Conservation (phyloP, 2,113 vertebrate genomes). For the Myiopsitta monachus region DNA sequence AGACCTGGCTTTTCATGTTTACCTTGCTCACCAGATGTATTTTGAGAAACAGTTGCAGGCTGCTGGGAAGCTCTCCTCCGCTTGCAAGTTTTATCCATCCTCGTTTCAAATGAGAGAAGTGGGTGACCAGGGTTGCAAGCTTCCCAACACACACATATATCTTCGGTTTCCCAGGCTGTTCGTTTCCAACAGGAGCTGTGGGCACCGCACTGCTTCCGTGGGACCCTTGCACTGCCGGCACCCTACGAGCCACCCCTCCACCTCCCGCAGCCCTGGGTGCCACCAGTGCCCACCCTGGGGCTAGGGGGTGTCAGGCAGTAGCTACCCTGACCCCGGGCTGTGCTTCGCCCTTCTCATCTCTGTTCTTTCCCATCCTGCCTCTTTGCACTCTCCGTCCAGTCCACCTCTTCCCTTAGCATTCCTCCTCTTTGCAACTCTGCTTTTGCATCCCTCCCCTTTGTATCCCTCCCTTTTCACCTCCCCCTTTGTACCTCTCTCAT, state of each 20-base stretch:
- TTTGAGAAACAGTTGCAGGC: neutral
- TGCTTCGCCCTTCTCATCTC: neutral
- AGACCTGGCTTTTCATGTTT: neutral
- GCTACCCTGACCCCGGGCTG: neutral
- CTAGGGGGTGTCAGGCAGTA: neutral
- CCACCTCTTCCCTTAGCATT: neutral
- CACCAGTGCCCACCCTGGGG: neutral
- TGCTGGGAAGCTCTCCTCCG: neutral
- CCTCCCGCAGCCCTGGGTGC: neutral
- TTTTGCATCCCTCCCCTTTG: constrained; percentile 43
- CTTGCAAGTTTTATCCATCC: neutral
- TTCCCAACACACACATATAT: neutral
- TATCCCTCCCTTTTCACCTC: constrained; percentile 50
- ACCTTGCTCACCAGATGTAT: neutral
- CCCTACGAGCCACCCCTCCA: neutral
- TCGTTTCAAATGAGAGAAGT: neutral
- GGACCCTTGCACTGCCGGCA: neutral
- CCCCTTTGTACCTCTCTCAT: constrained; percentile 53
- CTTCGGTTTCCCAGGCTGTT: neutral
- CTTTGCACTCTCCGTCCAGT: neutral
- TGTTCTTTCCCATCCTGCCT: neutral
- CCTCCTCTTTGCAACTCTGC: neutral
- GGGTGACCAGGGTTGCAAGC: neutral
- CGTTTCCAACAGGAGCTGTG: neutral
- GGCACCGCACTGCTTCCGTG: neutral